These are phyloP conservation scores for Botia kubotai DNA, from an alignment of 2,797 vertebrate genomes.

Conservation along the genomic window DNA sequence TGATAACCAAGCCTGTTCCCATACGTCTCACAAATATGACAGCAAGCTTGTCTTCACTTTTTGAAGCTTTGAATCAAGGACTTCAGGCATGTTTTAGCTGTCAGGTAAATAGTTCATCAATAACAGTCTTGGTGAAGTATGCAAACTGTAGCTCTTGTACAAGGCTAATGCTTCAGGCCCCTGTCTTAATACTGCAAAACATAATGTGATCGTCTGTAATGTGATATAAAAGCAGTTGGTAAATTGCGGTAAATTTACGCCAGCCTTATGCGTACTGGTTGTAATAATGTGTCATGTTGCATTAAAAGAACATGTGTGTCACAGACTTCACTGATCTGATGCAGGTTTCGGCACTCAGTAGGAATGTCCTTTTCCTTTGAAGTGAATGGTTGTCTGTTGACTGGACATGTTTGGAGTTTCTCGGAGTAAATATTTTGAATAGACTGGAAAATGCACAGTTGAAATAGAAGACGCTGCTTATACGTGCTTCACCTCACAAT, in stretches of 20 bases:
- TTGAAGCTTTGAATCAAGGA: background rate
- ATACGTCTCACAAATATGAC: slow-evolving; percentile 20
- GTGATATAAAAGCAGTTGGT: background rate
- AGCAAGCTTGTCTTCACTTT: background rate
- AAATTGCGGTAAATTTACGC: too few relatives aligned
- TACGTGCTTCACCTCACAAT: too few relatives aligned
- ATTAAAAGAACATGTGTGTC: slow-evolving; percentile 1
- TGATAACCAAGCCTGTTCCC: slow-evolving; percentile 7
- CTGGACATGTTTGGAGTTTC: background rate
- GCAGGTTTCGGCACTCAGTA: background rate
- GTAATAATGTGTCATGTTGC: background rate
- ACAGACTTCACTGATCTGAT: slow-evolving; percentile 8
- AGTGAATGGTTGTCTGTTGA: background rate
- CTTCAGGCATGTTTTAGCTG: slow-evolving; percentile 29
- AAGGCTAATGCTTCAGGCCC: slow-evolving; percentile 4
- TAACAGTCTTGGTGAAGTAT: background rate
- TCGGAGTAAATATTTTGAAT: slow-evolving; percentile 6
- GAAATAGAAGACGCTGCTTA: too few relatives aligned
- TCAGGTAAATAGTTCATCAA: slow-evolving; percentile 19
- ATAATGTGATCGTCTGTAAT: background rate
- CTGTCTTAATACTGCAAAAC: background rate
- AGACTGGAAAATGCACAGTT: background rate
- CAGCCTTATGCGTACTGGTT: background rate
- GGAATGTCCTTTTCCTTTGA: background rate
- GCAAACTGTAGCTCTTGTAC: background rate